These are phyloP conservation scores for Hypselothyrea guttata DNA, from an alignment of 2,888 invertebrate species.

Conservation along the genomic window DNA sequence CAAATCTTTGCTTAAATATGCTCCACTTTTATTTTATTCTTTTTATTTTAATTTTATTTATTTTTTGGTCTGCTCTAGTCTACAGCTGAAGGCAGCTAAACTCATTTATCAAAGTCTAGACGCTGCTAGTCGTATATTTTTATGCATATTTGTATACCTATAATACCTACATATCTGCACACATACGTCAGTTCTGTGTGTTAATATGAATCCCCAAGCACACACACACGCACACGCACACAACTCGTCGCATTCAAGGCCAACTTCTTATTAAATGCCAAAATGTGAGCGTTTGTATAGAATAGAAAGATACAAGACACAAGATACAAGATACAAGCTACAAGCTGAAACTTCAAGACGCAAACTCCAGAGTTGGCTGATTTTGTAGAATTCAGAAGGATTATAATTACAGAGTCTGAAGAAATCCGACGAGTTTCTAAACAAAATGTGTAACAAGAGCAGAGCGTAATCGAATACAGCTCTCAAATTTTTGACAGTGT, in stretches of 20 bases:
- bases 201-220: slow-evolving; percentile 26
- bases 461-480: too few species aligned
- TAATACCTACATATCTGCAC: slow-evolving; percentile 5
- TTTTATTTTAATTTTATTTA: too few species aligned
- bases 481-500: too few species aligned
- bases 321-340: slow-evolving; percentile 19
- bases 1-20: too few species aligned
- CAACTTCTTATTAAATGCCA: slow-evolving; percentile 76
- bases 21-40: too few species aligned
- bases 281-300: slow-evolving; percentile 61
- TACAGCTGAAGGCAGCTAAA: slow-evolving; percentile 37
- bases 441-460: too few species aligned
- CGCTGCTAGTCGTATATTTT: slow-evolving; percentile 26
- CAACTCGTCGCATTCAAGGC: slow-evolving; percentile 68
- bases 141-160: slow-evolving; percentile 3
- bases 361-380: neutral
- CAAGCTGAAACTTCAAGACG: slow-evolving; percentile 5
- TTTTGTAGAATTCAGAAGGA: slow-evolving; percentile 28
- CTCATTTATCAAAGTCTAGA: slow-evolving; percentile 70
- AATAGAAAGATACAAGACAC: slow-evolving; percentile 41
- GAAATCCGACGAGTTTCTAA: too few species aligned
- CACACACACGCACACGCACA: slow-evolving; percentile 16
- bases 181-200: neutral
- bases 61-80: slow-evolving; percentile 37
- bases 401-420: slow-evolving; percentile 36